A percentile compares a stretch with the other conserved stretches of the same genome.
Conservation (phyloP, 2,888 invertebrate genomes). For the Caenorhabditis sinica region DNA sequence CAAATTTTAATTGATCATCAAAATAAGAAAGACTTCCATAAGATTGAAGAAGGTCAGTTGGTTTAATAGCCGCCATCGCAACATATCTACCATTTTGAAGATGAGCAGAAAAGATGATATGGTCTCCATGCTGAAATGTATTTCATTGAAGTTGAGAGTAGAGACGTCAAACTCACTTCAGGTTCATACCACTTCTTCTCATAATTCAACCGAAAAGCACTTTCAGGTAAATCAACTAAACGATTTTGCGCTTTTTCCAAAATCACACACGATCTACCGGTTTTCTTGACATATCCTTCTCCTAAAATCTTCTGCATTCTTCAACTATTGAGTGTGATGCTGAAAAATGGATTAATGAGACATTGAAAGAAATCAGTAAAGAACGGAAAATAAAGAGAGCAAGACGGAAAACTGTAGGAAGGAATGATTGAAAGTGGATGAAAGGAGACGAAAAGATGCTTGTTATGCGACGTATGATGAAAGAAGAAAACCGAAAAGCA, state of each 20-base stretch:
- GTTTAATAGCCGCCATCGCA: constrained; percentile 19
- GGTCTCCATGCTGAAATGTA: constrained; percentile 51
- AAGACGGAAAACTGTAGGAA: neutral
- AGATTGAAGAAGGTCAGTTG: constrained; percentile 12
- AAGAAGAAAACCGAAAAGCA: constrained; percentile 4
- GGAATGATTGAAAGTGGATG: neutral
- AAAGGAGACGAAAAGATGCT: neutral
- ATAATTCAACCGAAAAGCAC: constrained; percentile 33
- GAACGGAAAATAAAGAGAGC: constrained; percentile 2
- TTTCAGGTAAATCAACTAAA: constrained; percentile 70
- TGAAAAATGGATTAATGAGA: constrained; percentile 19
- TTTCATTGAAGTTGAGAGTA: neutral
- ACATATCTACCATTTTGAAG: constrained; percentile 64
- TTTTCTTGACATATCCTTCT: constrained; percentile 66
- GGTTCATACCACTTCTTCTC: constrained; percentile 29
- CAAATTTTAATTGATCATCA: constrained; percentile 25
- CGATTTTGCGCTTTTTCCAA: constrained; percentile 30
- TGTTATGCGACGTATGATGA: constrained; percentile 29
- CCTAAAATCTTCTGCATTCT: constrained; percentile 61
- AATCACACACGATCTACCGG: constrained; percentile 40
- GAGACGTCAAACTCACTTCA: constrained; percentile 5
- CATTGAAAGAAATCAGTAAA: constrained; percentile 1
- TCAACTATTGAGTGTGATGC: constrained; percentile 32
- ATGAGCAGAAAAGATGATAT: constrained; percentile 63
- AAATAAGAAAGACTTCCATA: constrained; percentile 25